Conservation (phyloP, 2,797 vertebrate species). For the Microhierax caerulescens region DNA sequence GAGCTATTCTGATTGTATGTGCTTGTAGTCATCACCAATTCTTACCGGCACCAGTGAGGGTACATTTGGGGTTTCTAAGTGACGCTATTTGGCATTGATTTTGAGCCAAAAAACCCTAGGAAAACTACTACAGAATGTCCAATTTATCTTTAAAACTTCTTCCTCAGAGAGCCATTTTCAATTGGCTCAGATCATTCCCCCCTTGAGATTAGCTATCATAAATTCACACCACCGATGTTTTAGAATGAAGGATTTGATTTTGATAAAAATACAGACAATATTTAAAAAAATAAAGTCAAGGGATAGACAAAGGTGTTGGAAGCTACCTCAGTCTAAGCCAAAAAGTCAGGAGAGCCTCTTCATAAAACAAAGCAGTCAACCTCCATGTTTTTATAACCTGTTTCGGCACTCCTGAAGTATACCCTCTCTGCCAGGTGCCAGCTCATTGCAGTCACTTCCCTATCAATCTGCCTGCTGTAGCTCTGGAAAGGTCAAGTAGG, state of each 20-base stretch:
- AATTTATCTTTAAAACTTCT: neutral
- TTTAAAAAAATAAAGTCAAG: neutral
- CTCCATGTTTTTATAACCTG: neutral
- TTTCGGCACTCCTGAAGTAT: neutral
- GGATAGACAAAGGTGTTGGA: neutral
- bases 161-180: neutral
- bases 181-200: fast-evolving
- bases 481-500: slow-evolving; percentile 68
- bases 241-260: neutral
- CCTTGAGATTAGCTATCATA: neutral
- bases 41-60: neutral
- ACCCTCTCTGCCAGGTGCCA: neutral
- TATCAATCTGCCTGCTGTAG: neutral
- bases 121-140: neutral
- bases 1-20: neutral
- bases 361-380: neutral
- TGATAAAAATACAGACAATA: neutral
- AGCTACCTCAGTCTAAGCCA: neutral
- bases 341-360: neutral
- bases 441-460: slow-evolving; percentile 25
- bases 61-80: neutral
- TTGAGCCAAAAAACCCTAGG: neutral
- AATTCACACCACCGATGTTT: neutral
- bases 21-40: neutral
- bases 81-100: neutral